phyloP scores from a whole-genome alignment of 2,113 vertebrate species.

The Zapornia atra region DNA sequence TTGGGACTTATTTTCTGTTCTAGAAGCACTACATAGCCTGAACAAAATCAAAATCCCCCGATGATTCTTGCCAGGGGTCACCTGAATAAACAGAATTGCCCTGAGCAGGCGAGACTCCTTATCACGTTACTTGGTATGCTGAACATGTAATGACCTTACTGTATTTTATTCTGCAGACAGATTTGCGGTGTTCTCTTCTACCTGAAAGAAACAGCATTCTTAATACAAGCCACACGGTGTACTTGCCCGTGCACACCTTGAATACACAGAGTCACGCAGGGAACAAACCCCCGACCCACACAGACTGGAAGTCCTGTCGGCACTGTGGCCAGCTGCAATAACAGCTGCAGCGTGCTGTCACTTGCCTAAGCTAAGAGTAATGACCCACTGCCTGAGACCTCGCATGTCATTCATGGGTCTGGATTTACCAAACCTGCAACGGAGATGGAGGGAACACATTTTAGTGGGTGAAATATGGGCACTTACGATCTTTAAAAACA shows the following conservation, averaged over 20 bases:
- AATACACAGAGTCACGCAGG: not conserved
- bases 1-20: not conserved
- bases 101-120: not conserved
- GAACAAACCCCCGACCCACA: not conserved
- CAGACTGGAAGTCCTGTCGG: not conserved
- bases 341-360: not conserved
- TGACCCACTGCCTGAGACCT: slow-evolving; percentile 19
- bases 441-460: slow-evolving; percentile 50
- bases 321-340: not conserved
- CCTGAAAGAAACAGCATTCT: slow-evolving; percentile 2
- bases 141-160: not conserved
- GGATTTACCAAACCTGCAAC: slow-evolving; percentile 60
- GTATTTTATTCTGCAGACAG: not conserved
- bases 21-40: not conserved
- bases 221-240: not conserved
- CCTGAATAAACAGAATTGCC: not conserved
- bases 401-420: slow-evolving; percentile 47
- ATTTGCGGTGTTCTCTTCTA: slow-evolving; percentile 16
- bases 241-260: not conserved
- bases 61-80: not conserved
- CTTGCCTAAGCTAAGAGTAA: slow-evolving; percentile 35
- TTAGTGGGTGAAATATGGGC: slow-evolving; percentile 11
- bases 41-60: slow-evolving; percentile 25
- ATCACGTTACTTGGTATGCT: not conserved
- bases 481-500: slow-evolving; percentile 13